Evolutionary conservation across 2,888 invertebrate genomes (phyloP).

Genomic region (Malachius bipustulatus): DNA sequence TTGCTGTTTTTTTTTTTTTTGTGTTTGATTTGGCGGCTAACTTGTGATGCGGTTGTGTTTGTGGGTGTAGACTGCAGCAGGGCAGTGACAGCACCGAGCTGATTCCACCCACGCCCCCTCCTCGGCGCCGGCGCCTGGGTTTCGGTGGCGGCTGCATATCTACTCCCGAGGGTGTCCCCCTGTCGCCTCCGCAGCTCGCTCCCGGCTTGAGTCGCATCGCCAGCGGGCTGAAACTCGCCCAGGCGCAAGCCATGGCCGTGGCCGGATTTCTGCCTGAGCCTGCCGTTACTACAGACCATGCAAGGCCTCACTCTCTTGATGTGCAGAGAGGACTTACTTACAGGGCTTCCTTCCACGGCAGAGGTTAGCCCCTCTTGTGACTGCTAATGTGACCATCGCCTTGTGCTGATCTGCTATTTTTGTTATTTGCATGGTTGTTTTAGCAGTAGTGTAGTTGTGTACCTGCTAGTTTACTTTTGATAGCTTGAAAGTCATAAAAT

Average conservation of each 20-base stretch:
- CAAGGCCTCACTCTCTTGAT: too few relatives aligned
- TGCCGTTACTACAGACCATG: too few relatives aligned
- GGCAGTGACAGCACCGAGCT: conserved; percentile 50
- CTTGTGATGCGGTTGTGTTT: conserved; percentile 32
- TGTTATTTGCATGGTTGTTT: too few relatives aligned
- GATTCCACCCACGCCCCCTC: conserved; percentile 49
- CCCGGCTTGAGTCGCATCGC: conserved; percentile 47
- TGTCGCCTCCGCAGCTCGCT: conserved; percentile 32
- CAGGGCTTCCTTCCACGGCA: conserved; percentile 54
- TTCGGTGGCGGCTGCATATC: conserved; percentile 32
- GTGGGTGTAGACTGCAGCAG: conserved; percentile 46
- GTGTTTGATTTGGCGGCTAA: conserved; percentile 23
- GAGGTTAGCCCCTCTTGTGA: conserved; percentile 48
- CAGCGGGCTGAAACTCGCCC: conserved; percentile 57
- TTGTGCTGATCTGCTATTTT: too few relatives aligned
- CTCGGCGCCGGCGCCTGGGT: conserved; percentile 38
- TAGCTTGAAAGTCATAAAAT: not conserved
- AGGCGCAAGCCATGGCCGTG: conserved; percentile 60
- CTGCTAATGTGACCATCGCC: too few relatives aligned
- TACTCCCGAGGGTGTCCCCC: conserved; percentile 24
- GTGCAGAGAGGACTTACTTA: too few relatives aligned
- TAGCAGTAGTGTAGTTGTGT: conserved; percentile 21
- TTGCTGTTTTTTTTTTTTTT: conserved; percentile 16
- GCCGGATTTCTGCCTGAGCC: conserved; percentile 50
- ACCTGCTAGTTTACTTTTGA: conserved; percentile 5